Conservation (phyloP, 2,888 invertebrate genomes). For the Punctoribates punctum region DNA sequence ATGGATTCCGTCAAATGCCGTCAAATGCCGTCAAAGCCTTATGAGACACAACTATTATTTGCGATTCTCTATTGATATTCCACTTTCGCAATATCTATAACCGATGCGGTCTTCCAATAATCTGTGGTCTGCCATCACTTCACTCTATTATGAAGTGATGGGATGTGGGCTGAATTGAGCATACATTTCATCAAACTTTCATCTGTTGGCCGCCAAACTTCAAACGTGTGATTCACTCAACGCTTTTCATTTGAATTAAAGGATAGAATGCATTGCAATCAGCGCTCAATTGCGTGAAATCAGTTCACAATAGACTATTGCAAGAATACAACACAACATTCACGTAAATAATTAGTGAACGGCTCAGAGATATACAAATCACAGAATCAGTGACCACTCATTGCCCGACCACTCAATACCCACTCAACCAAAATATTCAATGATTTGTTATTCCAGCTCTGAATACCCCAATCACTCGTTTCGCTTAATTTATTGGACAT, state of each 20-base stretch:
- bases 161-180: neutral
- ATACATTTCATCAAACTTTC: neutral
- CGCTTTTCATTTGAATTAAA: conserved; percentile 16
- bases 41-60: neutral
- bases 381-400: neutral
- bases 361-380: neutral
- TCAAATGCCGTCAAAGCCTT: neutral
- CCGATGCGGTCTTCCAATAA: conserved; percentile 13
- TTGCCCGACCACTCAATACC: neutral
- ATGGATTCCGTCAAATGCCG: neutral
- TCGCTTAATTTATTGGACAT: too few species aligned
- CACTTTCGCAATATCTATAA: neutral
- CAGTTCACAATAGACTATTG: neutral
- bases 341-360: neutral
- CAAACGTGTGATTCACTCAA: neutral
- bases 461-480: too few species aligned
- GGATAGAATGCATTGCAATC: conserved; percentile 20
- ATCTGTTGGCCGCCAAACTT: neutral
- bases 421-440: neutral
- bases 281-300: neutral
- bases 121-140: neutral
- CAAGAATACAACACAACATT: neutral
- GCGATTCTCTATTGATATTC: neutral
- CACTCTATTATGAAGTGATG: neutral
- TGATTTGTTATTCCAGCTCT: too few species aligned